These are phyloP conservation scores for Baccha elongata DNA, from an alignment of 2,888 invertebrate genomes.

Conservation along the genomic window DNA sequence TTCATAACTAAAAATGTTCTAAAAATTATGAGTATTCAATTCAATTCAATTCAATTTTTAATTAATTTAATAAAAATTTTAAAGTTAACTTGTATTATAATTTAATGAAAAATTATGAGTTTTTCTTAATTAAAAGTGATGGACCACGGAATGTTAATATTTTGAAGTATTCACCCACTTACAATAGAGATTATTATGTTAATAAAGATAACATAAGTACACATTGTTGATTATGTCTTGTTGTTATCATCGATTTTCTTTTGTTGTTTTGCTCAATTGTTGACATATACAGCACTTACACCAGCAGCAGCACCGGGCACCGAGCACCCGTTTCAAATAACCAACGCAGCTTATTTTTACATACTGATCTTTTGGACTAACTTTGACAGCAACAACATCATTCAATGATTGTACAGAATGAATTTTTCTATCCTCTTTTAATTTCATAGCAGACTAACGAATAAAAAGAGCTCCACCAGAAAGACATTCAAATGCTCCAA, in stretches of 20 bases:
- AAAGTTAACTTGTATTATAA: too few relatives aligned
- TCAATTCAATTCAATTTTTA: too few relatives aligned
- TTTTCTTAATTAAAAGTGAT: too few relatives aligned
- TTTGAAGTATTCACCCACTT: too few relatives aligned
- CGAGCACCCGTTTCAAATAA: background rate
- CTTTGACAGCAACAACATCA: constrained; percentile 11
- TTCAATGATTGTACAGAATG: constrained; percentile 1
- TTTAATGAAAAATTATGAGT: too few relatives aligned
- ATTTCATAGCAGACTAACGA: constrained; percentile 8
- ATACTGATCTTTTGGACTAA: background rate
- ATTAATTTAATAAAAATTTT: too few relatives aligned
- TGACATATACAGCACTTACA: background rate
- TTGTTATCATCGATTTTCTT: background rate
- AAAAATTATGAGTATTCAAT: too few relatives aligned
- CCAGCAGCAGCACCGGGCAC: background rate
- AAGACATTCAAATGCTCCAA: constrained; percentile 9
- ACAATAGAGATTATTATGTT: background rate
- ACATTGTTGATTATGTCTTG: background rate
- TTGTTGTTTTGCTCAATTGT: background rate
- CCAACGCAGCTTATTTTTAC: background rate
- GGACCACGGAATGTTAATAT: too few relatives aligned
- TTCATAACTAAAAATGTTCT: too few relatives aligned
- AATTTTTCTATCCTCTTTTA: background rate
- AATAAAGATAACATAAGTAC: background rate
- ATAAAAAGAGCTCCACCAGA: constrained; percentile 2